These are phyloP conservation scores for Ailurus styani DNA, from an alignment of 2,113 vertebrate species.

Conservation along the genomic window DNA sequence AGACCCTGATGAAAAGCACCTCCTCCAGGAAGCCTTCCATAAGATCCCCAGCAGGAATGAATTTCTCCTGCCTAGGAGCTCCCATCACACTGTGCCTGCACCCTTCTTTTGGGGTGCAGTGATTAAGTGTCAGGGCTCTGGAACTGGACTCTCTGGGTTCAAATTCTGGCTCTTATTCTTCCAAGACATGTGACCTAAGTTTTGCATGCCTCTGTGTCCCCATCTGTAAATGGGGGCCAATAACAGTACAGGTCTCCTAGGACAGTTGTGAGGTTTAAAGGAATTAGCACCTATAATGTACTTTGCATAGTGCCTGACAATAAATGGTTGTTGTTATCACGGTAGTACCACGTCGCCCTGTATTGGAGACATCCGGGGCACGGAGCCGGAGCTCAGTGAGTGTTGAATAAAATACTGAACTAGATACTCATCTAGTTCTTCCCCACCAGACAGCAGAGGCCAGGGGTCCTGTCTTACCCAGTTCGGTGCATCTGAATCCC, in stretches of 20 bases:
- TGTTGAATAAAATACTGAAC: neutral
- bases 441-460: neutral
- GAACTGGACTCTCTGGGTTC: neutral
- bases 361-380: neutral
- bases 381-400: rapidly evolving
- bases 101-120: neutral
- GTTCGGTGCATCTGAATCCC: neutral
- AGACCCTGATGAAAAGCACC: neutral
- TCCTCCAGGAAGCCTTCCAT: constrained; percentile 19
- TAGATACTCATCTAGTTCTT: neutral
- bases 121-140: neutral
- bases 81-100: neutral
- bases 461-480: neutral
- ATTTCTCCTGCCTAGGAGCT: neutral
- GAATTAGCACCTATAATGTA: neutral
- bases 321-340: neutral
- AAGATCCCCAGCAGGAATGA: neutral
- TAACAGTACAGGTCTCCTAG: neutral
- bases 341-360: neutral
- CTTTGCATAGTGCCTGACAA: neutral
- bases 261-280: neutral
- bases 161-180: neutral
- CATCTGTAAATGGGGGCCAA: neutral
- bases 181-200: neutral
- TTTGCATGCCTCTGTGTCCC: neutral